Base-by-base conservation (phyloP, 2,797 vertebrate genomes). In the Enteromius fasciolatus region DNA sequence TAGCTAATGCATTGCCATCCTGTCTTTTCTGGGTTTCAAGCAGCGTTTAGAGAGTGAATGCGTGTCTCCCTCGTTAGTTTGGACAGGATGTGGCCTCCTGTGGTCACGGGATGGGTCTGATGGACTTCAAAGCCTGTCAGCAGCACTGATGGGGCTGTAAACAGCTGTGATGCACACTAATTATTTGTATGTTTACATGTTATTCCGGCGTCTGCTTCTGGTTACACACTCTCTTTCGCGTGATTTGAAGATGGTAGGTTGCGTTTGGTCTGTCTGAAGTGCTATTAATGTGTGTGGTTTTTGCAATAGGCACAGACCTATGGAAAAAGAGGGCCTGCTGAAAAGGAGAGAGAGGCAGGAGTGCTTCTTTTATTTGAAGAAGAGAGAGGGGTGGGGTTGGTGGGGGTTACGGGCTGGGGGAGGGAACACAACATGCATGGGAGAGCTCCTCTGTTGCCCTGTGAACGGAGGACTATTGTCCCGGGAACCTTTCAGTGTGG, bases 391-490 rank as follows among this genome's bases (percentile, higher is more conserved):
- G 86, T 85, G 84, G 86, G 87, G 90, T 89, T 72, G 59, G 77
- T 2, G 33, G 59, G 77, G 31, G 31, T 31, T 31, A 67, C 78
- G 46, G 82, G 85, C 39, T 85, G 83, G 87, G 87, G 87, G 78
- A 81, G 73, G 87, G 87, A 84, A 68, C 20, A 5, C 28, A 54
- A 78, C 86, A 94, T 95, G 92, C 94, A 94, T 94, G 91, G 92
- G 90, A 94, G 91, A 92, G 89, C 91, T 89, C 52, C 89, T 89
- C 91, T 91, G 95, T 95, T 95, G 94, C 94, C 92, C 88, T 94
- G 95, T 94, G 93, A 95, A 95, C 94, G 92, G 89, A 90, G 92
- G 88, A 86, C 94, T 90, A 94, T 95, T 95, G 95, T 95, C 93
- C 94, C 88, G 8, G 90, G 92, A 94, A 94, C 92, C 93, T 95